Evolutionary conservation across 1,140 invertebrate genomes (phyloP), one percentile per base, ranked within the genome.

Genomic region (Dufourea novaeangliae): DNA sequence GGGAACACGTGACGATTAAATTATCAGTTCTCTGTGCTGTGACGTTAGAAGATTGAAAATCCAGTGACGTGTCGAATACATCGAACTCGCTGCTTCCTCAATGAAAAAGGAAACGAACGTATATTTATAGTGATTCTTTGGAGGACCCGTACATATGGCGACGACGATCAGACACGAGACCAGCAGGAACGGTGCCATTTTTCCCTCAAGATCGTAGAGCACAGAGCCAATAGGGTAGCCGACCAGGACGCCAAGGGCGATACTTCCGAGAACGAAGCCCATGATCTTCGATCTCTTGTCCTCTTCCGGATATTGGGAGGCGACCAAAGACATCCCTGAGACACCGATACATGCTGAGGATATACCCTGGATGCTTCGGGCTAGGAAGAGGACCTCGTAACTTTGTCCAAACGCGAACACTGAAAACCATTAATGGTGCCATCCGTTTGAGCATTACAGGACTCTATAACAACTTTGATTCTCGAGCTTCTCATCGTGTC

Each of bases 331-430:
- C 94, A 95, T 95, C 90, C 96, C 96, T 73, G 95, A 95, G 3
- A 97, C 95, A 20, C 94, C 94, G 69, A 97, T 95, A 73, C 96
- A 97, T 0, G 97, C 95, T 11, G 97, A 98, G 14, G 96, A 97
- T 56, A 97, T 91, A 1, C 97, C 97, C 92, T 98, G 97, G 39
- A 98, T 91, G 84, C 96, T 96, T 78, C 97, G 92, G 0, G 97
- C 97, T 14, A 97, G 82, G 70, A 98, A 94, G 32, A 98, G 89
- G 0, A 95, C 90, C 52, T 93, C 92, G 91, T 97, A 98, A 2
- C 95, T 95, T 87, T 95, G 93, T 4, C 96, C 97, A 84, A 97
- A 95, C 17, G 97, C 96, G 91, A 98, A 98, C 56, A 97, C 96
- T 95, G 90, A 27, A 92, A 86, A 8, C 54, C n/a, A n/a, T n/a